These are phyloP conservation scores for Phenganax marumi DNA, from an alignment of 92 coral and sea anemone genomes.

Conservation along the genomic window DNA sequence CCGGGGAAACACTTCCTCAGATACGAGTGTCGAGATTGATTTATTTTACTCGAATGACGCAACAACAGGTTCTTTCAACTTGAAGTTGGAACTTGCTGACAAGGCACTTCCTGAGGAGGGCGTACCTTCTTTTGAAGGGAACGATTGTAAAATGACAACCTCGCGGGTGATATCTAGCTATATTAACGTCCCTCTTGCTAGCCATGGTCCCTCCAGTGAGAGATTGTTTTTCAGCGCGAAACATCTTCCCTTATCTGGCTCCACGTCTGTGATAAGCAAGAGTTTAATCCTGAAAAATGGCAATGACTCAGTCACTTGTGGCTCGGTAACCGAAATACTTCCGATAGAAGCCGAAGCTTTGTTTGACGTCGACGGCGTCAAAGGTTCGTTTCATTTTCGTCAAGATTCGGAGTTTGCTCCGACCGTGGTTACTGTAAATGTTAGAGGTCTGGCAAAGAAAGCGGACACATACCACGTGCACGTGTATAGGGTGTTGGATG, in stretches of 20 bases:
- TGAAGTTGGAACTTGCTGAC: conserved; percentile 1
- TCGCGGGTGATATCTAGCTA: conserved; percentile 56
- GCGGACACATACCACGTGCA: conserved; percentile 87
- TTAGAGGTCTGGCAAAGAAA: conserved; percentile 55
- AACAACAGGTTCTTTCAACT: conserved; percentile 7
- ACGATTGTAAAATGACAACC: conserved; percentile 63
- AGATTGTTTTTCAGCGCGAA: conserved; percentile 62
- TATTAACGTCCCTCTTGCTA: conserved; percentile 63
- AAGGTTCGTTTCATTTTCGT: conserved; percentile 64
- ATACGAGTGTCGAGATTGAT: conserved; percentile 63
- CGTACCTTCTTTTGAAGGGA: conserved; percentile 17
- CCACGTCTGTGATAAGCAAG: conserved; percentile 63
- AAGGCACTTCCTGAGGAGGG: conserved; percentile 29
- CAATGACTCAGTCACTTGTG: conserved; percentile 65
- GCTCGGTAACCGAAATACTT: conserved; percentile 59
- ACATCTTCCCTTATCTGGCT: conserved; percentile 67
- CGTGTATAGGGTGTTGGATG: conserved; percentile 52
- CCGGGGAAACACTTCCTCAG: conserved; percentile 29
- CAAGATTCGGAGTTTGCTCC: conserved; percentile 85
- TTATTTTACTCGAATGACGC: conserved; percentile 66
- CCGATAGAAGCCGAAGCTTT: conserved; percentile 64
- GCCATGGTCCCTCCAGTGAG: conserved; percentile 54
- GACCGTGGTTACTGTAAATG: conserved; percentile 60
- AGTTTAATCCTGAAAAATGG: conserved; percentile 59
- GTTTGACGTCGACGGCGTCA: conserved; percentile 69